Conservation (phyloP, 2,888 invertebrate species). For the Heteromurus nitidus region DNA sequence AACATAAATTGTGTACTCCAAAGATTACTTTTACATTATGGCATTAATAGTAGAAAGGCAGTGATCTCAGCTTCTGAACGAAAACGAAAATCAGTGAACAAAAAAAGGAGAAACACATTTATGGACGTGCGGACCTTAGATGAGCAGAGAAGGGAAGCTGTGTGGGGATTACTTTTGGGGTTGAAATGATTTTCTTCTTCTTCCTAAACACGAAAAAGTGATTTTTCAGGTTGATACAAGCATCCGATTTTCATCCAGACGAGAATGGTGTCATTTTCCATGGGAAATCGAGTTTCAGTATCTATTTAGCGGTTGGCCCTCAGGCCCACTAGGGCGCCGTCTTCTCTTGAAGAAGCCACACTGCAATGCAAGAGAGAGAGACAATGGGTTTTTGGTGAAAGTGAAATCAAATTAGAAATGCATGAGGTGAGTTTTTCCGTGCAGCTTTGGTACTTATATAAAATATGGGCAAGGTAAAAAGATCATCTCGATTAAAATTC, state of each 20-base stretch:
- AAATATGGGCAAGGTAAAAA: background rate
- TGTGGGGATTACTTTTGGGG: background rate
- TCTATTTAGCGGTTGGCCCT: conserved; percentile 89
- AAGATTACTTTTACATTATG: background rate
- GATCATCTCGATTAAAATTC: background rate
- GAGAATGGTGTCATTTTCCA: background rate
- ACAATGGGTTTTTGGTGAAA: conserved; percentile 13
- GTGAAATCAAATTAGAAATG: conserved; percentile 51
- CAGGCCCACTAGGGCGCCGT: conserved; percentile 83
- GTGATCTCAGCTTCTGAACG: conserved; percentile 33
- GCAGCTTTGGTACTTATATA: too few relatives aligned
- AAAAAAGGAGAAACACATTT: background rate
- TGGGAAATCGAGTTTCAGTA: conserved; percentile 75
- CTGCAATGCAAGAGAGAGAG: conserved; percentile 77
- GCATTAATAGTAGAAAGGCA: conserved; percentile 23
- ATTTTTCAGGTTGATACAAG: too few relatives aligned
- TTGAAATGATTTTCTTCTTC: background rate
- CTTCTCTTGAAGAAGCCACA: conserved; percentile 96
- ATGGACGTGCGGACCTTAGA: background rate
- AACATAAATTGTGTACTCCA: background rate
- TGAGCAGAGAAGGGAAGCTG: background rate
- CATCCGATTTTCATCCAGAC: background rate
- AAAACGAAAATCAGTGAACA: too few relatives aligned
- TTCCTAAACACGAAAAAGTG: too few relatives aligned
- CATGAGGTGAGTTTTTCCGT: conserved; percentile 30